These are phyloP conservation scores for Melanotaenia pygmaea DNA, from an alignment of 2,797 vertebrate genomes.

Conservation along the genomic window DNA sequence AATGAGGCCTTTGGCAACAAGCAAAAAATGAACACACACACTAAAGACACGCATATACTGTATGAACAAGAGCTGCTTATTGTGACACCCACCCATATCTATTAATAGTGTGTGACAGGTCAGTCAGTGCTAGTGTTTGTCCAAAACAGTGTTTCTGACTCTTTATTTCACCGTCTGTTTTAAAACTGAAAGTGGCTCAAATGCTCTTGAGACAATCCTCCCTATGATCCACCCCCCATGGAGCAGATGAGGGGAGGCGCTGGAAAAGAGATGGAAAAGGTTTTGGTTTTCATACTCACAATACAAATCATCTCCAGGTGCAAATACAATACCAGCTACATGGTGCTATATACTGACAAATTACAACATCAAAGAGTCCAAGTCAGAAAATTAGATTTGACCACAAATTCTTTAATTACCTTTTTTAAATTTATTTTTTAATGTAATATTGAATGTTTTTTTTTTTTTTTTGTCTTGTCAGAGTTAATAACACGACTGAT, in stretches of 20 bases:
- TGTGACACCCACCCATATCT: slow-evolving; percentile 88
- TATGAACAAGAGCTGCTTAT: slow-evolving; percentile 80
- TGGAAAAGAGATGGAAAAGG: not conserved
- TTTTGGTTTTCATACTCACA: not conserved
- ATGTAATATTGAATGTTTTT: not conserved
- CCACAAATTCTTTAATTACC: not conserved
- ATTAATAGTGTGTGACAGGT: slow-evolving; percentile 87
- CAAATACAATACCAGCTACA: too few relatives aligned
- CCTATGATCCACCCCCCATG: not conserved
- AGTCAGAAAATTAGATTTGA: too few relatives aligned
- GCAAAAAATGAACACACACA: slow-evolving; percentile 39
- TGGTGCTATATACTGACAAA: too few relatives aligned
- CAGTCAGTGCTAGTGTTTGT: slow-evolving; percentile 31
- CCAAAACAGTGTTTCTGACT: slow-evolving; percentile 37
- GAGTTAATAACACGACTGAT: not conserved
- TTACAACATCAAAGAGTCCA: too few relatives aligned
- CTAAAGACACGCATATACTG: slow-evolving; percentile 40
- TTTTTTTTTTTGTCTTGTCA: not conserved
- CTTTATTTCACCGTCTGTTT: not conserved
- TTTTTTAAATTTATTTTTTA: not conserved
- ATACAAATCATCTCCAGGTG: too few relatives aligned
- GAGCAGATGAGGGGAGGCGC: not conserved
- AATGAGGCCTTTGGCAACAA: slow-evolving; percentile 88
- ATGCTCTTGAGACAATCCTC: not conserved
- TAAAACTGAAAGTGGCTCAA: slow-evolving; percentile 21